These are phyloP conservation scores for Lasioglossum oenotherae DNA, from an alignment of 2,888 invertebrate species.

Conservation along the genomic window DNA sequence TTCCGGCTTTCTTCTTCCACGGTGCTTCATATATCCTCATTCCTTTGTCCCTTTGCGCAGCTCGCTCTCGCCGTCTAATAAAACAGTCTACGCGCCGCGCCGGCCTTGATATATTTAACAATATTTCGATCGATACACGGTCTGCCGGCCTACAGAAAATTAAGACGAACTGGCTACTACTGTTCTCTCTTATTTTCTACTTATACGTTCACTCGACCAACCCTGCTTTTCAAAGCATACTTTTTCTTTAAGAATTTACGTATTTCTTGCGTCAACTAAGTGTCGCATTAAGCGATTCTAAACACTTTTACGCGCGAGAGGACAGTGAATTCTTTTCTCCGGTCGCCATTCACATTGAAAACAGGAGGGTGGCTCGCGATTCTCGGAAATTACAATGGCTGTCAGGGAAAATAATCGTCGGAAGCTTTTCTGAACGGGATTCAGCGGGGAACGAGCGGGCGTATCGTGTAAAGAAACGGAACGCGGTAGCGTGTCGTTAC, in stretches of 20 bases:
- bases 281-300: neutral
- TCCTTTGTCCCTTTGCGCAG: constrained; percentile 15
- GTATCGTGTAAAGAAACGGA: neutral
- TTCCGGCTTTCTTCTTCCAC: neutral
- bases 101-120: neutral
- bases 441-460: neutral
- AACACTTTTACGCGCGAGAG: neutral
- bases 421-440: neutral
- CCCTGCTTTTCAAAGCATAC: too few relatives aligned
- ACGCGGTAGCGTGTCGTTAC: neutral
- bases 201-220: too few relatives aligned
- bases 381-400: neutral
- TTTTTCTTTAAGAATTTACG: too few relatives aligned
- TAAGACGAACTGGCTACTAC: neutral
- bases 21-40: constrained; percentile 19
- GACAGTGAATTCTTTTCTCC: neutral
- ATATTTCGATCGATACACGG: neutral
- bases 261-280: neutral
- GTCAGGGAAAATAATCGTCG: neutral
- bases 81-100: constrained; percentile 11
- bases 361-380: neutral
- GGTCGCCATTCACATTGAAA: neutral
- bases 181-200: too few relatives aligned
- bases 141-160: neutral
- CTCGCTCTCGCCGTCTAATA: constrained; percentile 3